A percentile compares a stretch with the other conserved stretches of the same genome.
phyloP scores from a whole-genome alignment of 2,113 vertebrate genomes.

The Cairina moschata region DNA sequence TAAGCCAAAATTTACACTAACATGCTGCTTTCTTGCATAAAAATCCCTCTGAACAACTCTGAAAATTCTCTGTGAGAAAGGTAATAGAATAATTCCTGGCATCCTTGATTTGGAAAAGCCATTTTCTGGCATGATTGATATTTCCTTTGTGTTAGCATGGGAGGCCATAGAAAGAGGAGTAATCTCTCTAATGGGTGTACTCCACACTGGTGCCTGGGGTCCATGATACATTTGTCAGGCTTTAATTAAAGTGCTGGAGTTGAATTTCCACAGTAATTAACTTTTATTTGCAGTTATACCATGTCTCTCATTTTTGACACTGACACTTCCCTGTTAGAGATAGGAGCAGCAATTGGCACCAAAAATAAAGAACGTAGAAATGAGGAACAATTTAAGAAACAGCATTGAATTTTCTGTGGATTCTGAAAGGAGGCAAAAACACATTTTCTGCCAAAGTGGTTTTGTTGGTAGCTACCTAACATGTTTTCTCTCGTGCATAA shows the following conservation, averaged over 20 bases:
- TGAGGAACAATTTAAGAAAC: background rate
- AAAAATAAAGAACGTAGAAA: constrained; percentile 4
- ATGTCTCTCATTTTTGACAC: constrained; percentile 53
- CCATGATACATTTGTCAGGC: constrained; percentile 57
- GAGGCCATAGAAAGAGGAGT: constrained; percentile 46
- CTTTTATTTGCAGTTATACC: constrained; percentile 56
- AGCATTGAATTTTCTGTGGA: background rate
- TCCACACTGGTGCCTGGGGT: constrained; percentile 32
- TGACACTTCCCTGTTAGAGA: constrained; percentile 11
- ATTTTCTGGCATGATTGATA: constrained; percentile 55
- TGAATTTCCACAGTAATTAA: constrained; percentile 70
- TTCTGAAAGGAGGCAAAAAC: background rate
- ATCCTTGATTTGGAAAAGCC: constrained; percentile 56
- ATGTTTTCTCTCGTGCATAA: background rate
- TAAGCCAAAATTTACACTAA: constrained; percentile 47
- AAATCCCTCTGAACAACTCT: constrained; percentile 37
- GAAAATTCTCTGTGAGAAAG: constrained; percentile 14
- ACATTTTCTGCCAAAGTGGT: background rate
- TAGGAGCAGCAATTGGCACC: background rate
- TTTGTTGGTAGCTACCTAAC: background rate
- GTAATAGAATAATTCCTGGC: constrained; percentile 62
- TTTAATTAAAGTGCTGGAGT: constrained; percentile 64
- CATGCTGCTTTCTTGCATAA: constrained; percentile 35
- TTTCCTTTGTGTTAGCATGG: constrained; percentile 64
- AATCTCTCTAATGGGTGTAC: constrained; percentile 60